Evolutionary conservation across 2,113 vertebrate genomes (phyloP), one percentile per base, ranked within the genome.

Genomic region (Eulemur rufifrons): DNA sequence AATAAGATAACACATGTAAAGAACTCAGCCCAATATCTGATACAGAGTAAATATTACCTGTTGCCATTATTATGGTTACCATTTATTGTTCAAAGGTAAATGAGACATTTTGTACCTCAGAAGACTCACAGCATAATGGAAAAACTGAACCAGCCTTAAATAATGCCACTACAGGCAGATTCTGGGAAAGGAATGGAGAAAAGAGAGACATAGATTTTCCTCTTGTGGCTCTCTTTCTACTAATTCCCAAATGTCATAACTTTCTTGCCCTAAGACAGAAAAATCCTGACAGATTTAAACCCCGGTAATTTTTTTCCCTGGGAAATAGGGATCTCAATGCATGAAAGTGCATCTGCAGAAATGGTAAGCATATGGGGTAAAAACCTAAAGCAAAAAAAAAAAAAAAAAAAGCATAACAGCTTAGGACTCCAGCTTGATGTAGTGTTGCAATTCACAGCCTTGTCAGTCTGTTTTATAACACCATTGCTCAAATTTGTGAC

Each of bases 391-490:
- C 29, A 90, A 81, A 29, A 64, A 64, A 25, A 92, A 81, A 29
- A 64, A 64, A 25, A 92, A 64, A 84, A 39, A 81, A 93, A 83
- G 66, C 77, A 6, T 92, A 97, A 94, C 97, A 96, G 96, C 91
- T 91, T 95, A 97, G 93, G 95, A 87, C 94, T 97, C 94, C 98
- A 97, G 94, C 89, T 97, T 97, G 98, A 95, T 93, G 87, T 85
- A 92, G 73, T 86, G 69, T 96, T 95, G 86, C 50, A 86, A 97
- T 97, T 97, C 94, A 84, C 97, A 97, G 96, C 93, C 98, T 95
- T 95, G 97, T 95, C 97, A 97, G 94, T 96, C 98, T 98, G 98
- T 98, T 98, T 97, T 95, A 84, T 97, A 98, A 98, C 97, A 98
- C 94, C 95, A 95, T 95, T 97, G 95, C 97, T 98, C 96, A 98